Base-by-base conservation (phyloP, 2,797 vertebrate species). In the Falco biarmicus region DNA sequence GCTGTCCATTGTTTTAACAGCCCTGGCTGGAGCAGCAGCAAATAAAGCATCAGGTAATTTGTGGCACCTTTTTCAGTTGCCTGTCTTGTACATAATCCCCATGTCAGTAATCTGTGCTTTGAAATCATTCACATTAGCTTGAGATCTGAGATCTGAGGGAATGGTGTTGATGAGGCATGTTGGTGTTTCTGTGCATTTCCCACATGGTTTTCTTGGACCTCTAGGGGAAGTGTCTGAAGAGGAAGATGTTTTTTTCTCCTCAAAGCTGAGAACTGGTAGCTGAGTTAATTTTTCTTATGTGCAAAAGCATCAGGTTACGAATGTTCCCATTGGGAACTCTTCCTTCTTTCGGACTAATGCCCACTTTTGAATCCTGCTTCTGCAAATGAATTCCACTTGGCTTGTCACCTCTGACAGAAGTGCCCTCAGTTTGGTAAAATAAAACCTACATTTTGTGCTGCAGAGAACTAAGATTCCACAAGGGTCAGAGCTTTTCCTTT, bases 251-350 rank as follows among this genome's bases (percentile, higher is more conserved):
- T 85, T 81, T 90, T 68, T 31, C 18, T 84, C 5, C 65, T 89
- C 50, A 86, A 65, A 81, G 53, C n/a, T 69, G 37, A 88, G 65
- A 81, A 68, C 41, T 5, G 1, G 65, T 89, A 93, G 70, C 65
- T 45, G 37, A 61, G 50, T 61, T 81, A 75, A 70, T 70, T 92
- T 93, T 95, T 90, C 64, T 91, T 77, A 60, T 45, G 37, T 71
- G 61, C 43, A 71, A 78, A 90, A 91, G 45, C 56, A 87, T 90
- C 60, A 75, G 18, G 65, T 90, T 96, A 61, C 69, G 93, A 78
- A 93, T 87, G 77, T 81, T 84, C 77, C 80, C 88, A 47, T n/a
- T 81, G 83, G 89, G 88, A 95, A 21, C 80, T 75, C 65, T 86
- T 84, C 57, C n/a, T 83, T 84, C 37, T 89, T 60, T 53, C 91